Conservation (phyloP, 1,140 invertebrate genomes). For the Samia ricini region DNA sequence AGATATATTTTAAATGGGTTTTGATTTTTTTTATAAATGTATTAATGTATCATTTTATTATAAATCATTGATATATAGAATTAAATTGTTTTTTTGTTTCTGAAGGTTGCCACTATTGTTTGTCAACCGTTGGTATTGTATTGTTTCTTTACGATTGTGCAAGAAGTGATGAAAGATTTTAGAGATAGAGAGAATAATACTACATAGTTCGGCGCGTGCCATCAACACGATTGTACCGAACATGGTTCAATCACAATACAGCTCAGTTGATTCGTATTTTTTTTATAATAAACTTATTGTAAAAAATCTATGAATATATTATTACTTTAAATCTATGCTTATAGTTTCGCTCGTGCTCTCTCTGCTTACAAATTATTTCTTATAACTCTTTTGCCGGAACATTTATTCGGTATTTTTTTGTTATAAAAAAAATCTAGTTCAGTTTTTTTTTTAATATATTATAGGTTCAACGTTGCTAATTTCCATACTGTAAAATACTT, state of each 20-base stretch:
- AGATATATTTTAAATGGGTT: too few species aligned
- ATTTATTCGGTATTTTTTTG: not conserved
- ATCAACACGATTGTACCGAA: conserved; percentile 25
- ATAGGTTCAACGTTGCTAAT: not conserved
- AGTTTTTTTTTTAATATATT: not conserved
- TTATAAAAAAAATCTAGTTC: not conserved
- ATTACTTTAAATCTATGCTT: conserved; percentile 57
- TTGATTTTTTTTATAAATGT: too few species aligned
- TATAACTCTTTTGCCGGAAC: not conserved
- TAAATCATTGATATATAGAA: too few species aligned
- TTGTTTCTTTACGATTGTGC: conserved; percentile 32
- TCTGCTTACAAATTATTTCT: not conserved
- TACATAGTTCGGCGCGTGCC: conserved; percentile 18
- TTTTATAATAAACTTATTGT: conserved; percentile 55
- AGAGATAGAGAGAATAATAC: conserved; percentile 37
- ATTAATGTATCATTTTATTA: too few species aligned
- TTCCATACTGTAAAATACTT: not conserved
- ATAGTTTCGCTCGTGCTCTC: not conserved
- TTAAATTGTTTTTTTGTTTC: too few species aligned
- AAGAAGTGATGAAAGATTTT: conserved; percentile 28
- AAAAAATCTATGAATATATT: conserved; percentile 71
- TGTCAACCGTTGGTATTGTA: not conserved
- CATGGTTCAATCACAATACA: conserved; percentile 68
- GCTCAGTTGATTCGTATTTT: conserved; percentile 68
- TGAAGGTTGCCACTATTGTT: too few species aligned